Evolutionary conservation across 2,888 invertebrate species (phyloP), one percentile per base, ranked within the genome.

Genomic region (Coremacera marginata): DNA sequence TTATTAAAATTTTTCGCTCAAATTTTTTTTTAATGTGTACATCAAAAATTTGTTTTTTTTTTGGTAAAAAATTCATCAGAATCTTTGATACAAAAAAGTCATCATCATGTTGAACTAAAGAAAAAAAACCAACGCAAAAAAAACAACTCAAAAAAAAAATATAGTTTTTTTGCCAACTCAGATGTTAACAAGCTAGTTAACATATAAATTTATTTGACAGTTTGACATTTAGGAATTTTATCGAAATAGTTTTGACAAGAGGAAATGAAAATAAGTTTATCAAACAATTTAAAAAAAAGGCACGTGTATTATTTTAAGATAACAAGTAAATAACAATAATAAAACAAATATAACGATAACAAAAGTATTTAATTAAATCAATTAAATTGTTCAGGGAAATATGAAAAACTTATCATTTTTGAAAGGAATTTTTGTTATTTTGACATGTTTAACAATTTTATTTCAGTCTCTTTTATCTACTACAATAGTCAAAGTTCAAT

Each of bases 181-280:
- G 49, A 68, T 25, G 11, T 49, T n/a, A 49, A n/a, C n/a, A n/a
- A n/a, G 14, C 19, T 73, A 31, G 49, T 74, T 74, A 55, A 74
- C 74, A 74, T 52, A 65, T 74, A 31, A 74, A 74, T 74, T 74
- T 52, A 67, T 37, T 74, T 74, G 74, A 55, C 74, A 74, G 74
- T 31, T 74, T 74, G 74, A 74, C 74, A 65, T 52, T 67, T 55
- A 51, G 65, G 65, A 74, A 74, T 74, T 49, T 55, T 19, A n/a
- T 11, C 27, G 14, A 63, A 60, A 72, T 71, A 49, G 3, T 25
- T 3, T 57, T 57, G 9, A 9, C 9, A 25, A n/a, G 31, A 31
- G 31, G 11, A 63, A 14, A 63, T 19, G 31, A 31, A 72, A 7
- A 60, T 3, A 44, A 70, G n/a, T n/a, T n/a, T 11, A 55, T 63